Conservation (phyloP, 64 coral and sea anemone genomes). For the Porites lutea region DNA sequence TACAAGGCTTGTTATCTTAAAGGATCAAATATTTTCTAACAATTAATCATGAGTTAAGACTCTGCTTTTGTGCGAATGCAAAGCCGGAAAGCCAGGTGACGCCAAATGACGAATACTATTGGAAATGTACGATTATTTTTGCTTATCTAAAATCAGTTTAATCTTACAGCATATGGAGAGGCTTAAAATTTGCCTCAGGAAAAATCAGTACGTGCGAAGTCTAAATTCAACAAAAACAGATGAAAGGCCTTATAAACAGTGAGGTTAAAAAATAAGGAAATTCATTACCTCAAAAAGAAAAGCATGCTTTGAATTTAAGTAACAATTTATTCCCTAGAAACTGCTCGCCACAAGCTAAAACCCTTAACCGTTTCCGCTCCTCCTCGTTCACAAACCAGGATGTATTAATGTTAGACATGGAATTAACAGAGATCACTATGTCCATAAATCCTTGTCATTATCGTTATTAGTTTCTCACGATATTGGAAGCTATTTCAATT, state of each 20-base stretch:
- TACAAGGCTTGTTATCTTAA: constrained; percentile 11
- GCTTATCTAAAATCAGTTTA: neutral
- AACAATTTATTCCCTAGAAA: too few relatives aligned
- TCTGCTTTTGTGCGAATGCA: neutral
- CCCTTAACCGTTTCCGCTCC: too few relatives aligned
- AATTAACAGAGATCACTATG: too few relatives aligned
- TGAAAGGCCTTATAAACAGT: neutral
- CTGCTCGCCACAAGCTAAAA: too few relatives aligned
- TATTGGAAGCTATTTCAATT: too few relatives aligned
- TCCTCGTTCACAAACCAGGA: too few relatives aligned
- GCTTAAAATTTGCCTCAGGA: constrained; percentile 9
- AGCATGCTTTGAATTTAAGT: too few relatives aligned
- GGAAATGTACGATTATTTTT: neutral
- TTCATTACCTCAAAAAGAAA: too few relatives aligned
- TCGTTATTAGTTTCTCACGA: too few relatives aligned
- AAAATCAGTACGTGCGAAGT: neutral
- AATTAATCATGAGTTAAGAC: neutral
- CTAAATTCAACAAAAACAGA: neutral
- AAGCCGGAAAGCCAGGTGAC: constrained; percentile 35
- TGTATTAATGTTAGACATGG: too few relatives aligned
- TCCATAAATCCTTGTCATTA: too few relatives aligned
- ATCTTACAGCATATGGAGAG: neutral
- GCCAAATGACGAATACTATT: constrained; percentile 3
- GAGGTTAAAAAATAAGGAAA: too few relatives aligned
- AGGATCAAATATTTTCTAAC: constrained; percentile 28